phyloP scores from a whole-genome alignment of 2,797 vertebrate species.

The Coilia nasus region DNA sequence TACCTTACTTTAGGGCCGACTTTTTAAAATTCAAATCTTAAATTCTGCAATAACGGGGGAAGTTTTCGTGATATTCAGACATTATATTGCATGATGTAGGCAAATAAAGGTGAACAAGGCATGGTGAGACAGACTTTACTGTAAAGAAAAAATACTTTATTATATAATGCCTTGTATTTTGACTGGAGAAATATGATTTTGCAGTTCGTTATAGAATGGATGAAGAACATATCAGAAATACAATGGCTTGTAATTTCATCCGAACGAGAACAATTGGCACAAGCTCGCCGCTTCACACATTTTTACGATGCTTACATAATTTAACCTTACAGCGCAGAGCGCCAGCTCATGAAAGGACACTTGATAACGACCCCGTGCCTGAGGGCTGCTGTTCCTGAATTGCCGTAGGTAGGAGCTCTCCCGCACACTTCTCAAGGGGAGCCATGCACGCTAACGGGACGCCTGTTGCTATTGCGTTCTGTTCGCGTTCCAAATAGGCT shows the following conservation, averaged over 20 bases:
- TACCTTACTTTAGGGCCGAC: not conserved
- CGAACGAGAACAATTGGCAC: not conserved
- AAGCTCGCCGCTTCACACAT: not conserved
- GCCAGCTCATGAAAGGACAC: not conserved
- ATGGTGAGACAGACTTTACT: not conserved
- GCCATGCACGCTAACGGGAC: not conserved
- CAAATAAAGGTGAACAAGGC: not conserved
- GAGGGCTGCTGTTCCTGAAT: not conserved
- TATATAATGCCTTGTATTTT: not conserved
- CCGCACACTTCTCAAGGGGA: not conserved
- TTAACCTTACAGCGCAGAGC: not conserved
- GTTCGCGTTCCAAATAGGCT: not conserved
- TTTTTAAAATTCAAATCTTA: not conserved
- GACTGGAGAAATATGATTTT: not conserved
- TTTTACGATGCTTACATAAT: slow-evolving; percentile 21
- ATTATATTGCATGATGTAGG: not conserved
- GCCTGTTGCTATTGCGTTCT: not conserved
- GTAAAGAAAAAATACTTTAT: not conserved
- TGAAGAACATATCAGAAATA: not conserved
- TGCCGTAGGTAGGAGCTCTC: slow-evolving; percentile 13
- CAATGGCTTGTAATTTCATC: slow-evolving; percentile 1
- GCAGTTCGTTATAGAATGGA: not conserved
- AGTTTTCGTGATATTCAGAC: not conserved
- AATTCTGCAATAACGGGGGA: not conserved
- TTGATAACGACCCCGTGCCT: not conserved